Base-by-base conservation (phyloP, 2,113 vertebrate species). In the Platysteira castanea region DNA sequence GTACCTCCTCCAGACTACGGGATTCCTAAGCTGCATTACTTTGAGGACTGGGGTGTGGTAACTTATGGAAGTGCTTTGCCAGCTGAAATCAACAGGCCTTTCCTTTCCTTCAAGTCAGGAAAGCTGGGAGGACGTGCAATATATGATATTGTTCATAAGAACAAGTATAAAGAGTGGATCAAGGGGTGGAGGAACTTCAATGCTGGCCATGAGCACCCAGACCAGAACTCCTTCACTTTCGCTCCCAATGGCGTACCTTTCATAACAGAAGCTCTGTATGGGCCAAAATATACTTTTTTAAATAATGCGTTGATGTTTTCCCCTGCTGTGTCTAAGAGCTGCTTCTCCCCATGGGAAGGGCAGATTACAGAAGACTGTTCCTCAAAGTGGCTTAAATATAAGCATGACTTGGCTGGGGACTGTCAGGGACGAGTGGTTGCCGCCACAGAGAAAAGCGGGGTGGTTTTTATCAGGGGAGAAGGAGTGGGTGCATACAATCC, bases 41-140 rank as follows among this genome's bases (percentile, higher is more conserved):
- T 99, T 96, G 99, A 99, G 95, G 99, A 99, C 97, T 99, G 99
- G 99, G 99, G 99, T 35, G 99, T 99, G 22, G 99, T 99, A 59
- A 99, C 99, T 4, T 99, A 99, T 1, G 99, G 99, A 92, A 98
- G 99, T 33, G 98, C 99, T 27, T 95, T 99, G 54, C 98, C 99
- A 8, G 98, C 98, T 22, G 98, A 98, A 96, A 98, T 98, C 93
- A 99, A 99, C 96, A 97, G 94, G 79, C 98, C 99, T 71, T 99
- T 99, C 95, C 98, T 99, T 68, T 99, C 99, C 87, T 99, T 99
- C 97, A 99, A 99, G 97, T 99, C 99, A 6, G 99, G 99, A 93
- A 99, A 99, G 96, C 98, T 99, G 57, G 99, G 99, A 65, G 99
- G 99, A 42, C 99, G 99, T 64, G 99, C 99, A 97, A 99, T 99